Evolutionary conservation across 1,140 invertebrate species (phyloP), one percentile per base, ranked within the genome.

Genomic region (Ganaspis sp.): DNA sequence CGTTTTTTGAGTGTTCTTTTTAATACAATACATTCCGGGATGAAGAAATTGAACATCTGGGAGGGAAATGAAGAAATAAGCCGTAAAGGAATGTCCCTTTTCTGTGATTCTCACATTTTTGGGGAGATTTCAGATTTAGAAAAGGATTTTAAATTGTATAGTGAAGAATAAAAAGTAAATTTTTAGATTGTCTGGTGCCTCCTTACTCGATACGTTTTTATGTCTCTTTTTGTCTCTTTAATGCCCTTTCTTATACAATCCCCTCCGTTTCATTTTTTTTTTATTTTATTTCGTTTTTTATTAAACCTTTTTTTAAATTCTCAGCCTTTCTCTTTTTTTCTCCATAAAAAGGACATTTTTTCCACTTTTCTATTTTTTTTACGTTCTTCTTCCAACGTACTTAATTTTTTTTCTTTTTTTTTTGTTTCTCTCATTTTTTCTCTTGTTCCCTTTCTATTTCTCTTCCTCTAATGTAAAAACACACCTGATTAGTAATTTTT

Each of bases 221-320:
- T 45, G 42, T 45, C 45, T 49, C 45, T 49, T 49, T 49, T 49
- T 49, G n/a, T 49, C 58, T 64, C 26, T 21, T 23, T 11, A 64
- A 64, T n/a, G 23, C 58, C 45, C 12, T 8, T 58, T 23, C 19
- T 54, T 19, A 21, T 11, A 15, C 40, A 42, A 1, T 42, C 9
- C 15, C 40, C 9, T 15, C 9, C 40, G n/a, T n/a, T 12, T 49
- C 15, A n/a, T 49, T 4, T 17, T n/a, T 49, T 49, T 49, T 6
- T 17, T 17, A 49, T 17, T 17, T n/a, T 54, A 19, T 54, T 19
- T 23, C 17, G 8, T 9, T 54, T 54, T 54, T 53, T 53, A 4
- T 53, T n/a, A n/a, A n/a, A n/a, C n/a, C n/a, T n/a, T n/a, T n/a
- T n/a, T n/a, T n/a, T n/a, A n/a, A n/a, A n/a, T n/a, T n/a, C n/a